These are phyloP conservation scores for Papilio dardanus DNA, from an alignment of 1,140 invertebrate species.

Conservation along the genomic window DNA sequence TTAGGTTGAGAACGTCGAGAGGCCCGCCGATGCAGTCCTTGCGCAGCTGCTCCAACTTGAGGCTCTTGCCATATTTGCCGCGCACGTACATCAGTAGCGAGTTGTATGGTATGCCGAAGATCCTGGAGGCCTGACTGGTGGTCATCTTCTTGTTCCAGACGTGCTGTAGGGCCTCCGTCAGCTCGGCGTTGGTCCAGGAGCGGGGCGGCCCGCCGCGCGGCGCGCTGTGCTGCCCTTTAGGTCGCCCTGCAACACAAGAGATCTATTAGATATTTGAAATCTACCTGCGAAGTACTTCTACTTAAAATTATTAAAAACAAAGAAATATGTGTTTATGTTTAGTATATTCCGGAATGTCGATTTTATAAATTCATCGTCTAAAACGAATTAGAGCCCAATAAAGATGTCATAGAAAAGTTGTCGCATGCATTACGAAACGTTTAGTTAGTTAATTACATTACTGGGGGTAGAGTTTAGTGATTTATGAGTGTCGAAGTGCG, in stretches of 20 bases:
- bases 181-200: conserved; percentile 94
- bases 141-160: conserved; percentile 98
- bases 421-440: conserved; percentile 50
- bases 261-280: too few relatives aligned
- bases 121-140: conserved; percentile 94
- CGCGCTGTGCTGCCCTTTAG: conserved; percentile 94
- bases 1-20: too few relatives aligned
- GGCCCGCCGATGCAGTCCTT: too few relatives aligned
- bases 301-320: not conserved
- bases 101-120: conserved; percentile 96
- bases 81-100: conserved; percentile 95
- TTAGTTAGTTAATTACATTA: conserved; percentile 65
- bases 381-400: conserved; percentile 39
- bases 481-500: conserved; percentile 60
- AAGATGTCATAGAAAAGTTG: conserved; percentile 39
- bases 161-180: conserved; percentile 93
- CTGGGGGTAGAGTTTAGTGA: conserved; percentile 57
- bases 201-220: conserved; percentile 93
- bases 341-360: not conserved
- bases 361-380: conserved; percentile 9
- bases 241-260: conserved; percentile 81
- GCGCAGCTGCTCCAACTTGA: conserved; percentile 92
- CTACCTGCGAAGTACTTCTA: too few relatives aligned
- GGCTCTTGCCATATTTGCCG: conserved; percentile 95
- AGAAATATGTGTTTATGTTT: not conserved